Evolutionary conservation across 64 coral and sea anemone genomes (phyloP).

Genomic region (Stylophora pistillata): DNA sequence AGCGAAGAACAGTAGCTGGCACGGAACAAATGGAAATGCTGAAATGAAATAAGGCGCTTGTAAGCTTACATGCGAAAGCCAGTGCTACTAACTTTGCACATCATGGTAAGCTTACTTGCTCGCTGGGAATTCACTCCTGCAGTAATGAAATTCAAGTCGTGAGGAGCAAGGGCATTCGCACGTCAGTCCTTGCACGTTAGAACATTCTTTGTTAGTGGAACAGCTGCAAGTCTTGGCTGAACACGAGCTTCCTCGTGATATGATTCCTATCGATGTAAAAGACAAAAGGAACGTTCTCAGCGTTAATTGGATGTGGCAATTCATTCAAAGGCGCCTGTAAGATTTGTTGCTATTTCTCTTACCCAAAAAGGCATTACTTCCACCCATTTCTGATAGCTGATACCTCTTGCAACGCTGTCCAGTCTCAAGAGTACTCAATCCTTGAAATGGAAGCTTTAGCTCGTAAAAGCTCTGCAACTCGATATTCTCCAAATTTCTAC

Average conservation of each 20-base stretch:
- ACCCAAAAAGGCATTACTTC: too few species aligned
- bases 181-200: too few species aligned
- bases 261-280: background rate
- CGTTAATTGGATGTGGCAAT: too few species aligned
- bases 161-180: background rate
- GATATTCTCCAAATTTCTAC: too few species aligned
- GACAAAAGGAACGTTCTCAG: background rate
- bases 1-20: background rate
- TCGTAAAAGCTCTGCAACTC: too few species aligned
- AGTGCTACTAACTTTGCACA: too few species aligned
- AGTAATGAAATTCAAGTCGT: slow-evolving; percentile 10
- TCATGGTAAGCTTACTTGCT: background rate
- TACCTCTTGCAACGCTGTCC: background rate
- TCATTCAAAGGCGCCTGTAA: too few species aligned
- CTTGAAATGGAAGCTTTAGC: too few species aligned
- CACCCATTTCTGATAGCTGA: too few species aligned
- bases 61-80: too few species aligned
- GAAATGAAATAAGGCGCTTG: too few species aligned
- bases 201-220: too few species aligned
- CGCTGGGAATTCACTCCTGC: background rate
- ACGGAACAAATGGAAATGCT: background rate
- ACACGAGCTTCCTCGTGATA: background rate
- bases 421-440: background rate
- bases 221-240: background rate
- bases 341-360: background rate